Evolutionary conservation across 2,888 invertebrate species (phyloP).

Genomic region (Athalia circularis): DNA sequence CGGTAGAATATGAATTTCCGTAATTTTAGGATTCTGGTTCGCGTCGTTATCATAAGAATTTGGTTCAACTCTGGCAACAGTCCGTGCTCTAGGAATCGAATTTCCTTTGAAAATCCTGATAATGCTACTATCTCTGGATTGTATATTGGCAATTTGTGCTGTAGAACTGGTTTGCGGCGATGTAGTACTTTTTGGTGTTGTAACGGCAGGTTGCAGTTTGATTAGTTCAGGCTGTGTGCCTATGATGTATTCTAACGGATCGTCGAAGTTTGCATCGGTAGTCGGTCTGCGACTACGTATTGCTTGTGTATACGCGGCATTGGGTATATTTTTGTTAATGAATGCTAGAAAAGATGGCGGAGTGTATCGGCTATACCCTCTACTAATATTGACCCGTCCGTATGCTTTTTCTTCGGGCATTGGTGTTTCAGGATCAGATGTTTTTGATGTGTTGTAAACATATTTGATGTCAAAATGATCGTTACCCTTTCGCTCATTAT

Average conservation of each 20-base stretch:
- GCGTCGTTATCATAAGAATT: background rate
- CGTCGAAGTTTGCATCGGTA: slow-evolving; percentile 50
- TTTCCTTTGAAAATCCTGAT: slow-evolving; percentile 23
- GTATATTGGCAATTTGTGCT: background rate
- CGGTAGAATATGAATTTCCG: slow-evolving; percentile 16
- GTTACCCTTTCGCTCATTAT: slow-evolving; percentile 35
- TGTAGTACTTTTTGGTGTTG: too few relatives aligned
- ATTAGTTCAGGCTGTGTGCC: background rate
- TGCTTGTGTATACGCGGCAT: slow-evolving; percentile 23
- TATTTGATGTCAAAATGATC: slow-evolving; percentile 16
- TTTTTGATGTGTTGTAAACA: slow-evolving; percentile 34
- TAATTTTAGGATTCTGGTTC: background rate
- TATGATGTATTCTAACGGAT: background rate
- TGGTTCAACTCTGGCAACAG: background rate
- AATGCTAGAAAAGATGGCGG: slow-evolving; percentile 49
- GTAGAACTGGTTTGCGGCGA: too few relatives aligned
- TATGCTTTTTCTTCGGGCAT: slow-evolving; percentile 35
- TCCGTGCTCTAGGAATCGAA: slow-evolving; percentile 9
- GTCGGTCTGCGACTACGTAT: slow-evolving; percentile 40
- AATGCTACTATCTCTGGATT: slow-evolving; percentile 32
- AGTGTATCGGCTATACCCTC: slow-evolving; percentile 59
- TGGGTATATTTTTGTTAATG: slow-evolving; percentile 29
- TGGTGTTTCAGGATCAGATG: slow-evolving; percentile 1
- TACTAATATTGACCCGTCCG: slow-evolving; percentile 47
- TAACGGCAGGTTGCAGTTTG: background rate